phyloP scores from a whole-genome alignment of 1,140 invertebrate genomes.

The Ganaspis sp. region DNA sequence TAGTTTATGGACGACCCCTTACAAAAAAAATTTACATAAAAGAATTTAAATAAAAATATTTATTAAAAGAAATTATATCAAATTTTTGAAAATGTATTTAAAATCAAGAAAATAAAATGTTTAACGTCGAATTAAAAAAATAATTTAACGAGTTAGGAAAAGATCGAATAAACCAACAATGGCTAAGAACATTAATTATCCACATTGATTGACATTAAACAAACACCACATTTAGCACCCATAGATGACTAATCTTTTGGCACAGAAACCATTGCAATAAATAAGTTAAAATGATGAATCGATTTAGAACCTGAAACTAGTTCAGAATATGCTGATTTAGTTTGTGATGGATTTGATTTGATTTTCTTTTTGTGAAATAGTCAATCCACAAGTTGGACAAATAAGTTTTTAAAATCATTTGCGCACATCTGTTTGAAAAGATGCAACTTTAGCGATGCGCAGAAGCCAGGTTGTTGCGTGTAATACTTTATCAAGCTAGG shows the following conservation, averaged over 20 bases:
- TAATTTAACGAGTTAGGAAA: neutral
- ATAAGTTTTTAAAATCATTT: constrained; percentile 32
- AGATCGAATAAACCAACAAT: neutral
- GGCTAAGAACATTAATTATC: constrained; percentile 17
- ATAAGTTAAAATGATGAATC: neutral
- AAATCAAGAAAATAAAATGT: too few relatives aligned
- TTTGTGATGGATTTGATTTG: neutral
- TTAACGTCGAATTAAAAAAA: too few relatives aligned
- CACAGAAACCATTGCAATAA: constrained; percentile 1
- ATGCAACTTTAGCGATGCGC: constrained; percentile 45
- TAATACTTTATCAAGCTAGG: constrained; percentile 57
- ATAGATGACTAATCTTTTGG: constrained; percentile 20
- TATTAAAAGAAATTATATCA: neutral
- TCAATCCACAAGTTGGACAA: constrained; percentile 1
- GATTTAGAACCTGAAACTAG: neutral
- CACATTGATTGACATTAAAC: constrained; percentile 8
- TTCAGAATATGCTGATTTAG: neutral
- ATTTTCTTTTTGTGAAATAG: neutral
- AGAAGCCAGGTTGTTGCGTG: constrained; percentile 51
- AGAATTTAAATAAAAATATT: neutral
- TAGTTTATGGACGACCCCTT: too few relatives aligned
- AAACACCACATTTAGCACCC: constrained; percentile 25
- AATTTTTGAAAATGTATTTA: too few relatives aligned
- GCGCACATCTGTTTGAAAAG: neutral
- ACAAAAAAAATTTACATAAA: neutral